Evolutionary conservation across 2,113 vertebrate genomes (phyloP), one percentile per base, ranked within the genome.

Genomic region (Austrofundulus limnaeus): DNA sequence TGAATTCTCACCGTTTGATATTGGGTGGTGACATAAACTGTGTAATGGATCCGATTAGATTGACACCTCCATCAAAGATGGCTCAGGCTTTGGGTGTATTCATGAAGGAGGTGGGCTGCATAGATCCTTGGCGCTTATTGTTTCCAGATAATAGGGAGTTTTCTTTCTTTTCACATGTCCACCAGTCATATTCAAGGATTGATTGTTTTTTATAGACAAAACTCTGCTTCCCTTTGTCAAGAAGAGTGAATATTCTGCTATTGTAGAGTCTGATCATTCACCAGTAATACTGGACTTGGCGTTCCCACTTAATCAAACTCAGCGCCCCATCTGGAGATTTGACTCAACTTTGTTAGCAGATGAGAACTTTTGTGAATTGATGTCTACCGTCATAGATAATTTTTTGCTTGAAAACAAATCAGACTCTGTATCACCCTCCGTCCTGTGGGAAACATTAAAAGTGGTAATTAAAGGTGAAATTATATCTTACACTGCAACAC

Each of bases 11-110:
- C 12, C 48, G 14, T 25, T 25, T 50, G 13, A 50, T 50, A 1
- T 25, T 50, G 4, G 48, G 48, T 15, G 48, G 48, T 25, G 48
- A 50, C 50, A 31, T 52, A 8, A 52, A 52, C 7, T 52, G 50
- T 52, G 24, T 34, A 28, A 28, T 51, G 14, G 15, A 51, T 28
- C 49, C 49, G 14, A 51, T 13, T 5, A 38, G 5, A 10, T 10
- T 4, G 12, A 8, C 2, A 2, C 13, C 46, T 11, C 20, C 20
- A 23, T 48, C 46, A 2, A 48, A 48, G 20, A 48, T 48, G 46
- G 46, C 46, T 23, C 19, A 48, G 2, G 46, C 46, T 2, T 2
- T 21, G n/a, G 5, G 20, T 2, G 4, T 20, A 48, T 48, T 48
- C 11, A 48, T 48, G 46, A 23, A 38, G 10, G 10, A 38, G 2